phyloP scores from a whole-genome alignment of 2,113 vertebrate genomes.

The Oreochromis niloticus region DNA sequence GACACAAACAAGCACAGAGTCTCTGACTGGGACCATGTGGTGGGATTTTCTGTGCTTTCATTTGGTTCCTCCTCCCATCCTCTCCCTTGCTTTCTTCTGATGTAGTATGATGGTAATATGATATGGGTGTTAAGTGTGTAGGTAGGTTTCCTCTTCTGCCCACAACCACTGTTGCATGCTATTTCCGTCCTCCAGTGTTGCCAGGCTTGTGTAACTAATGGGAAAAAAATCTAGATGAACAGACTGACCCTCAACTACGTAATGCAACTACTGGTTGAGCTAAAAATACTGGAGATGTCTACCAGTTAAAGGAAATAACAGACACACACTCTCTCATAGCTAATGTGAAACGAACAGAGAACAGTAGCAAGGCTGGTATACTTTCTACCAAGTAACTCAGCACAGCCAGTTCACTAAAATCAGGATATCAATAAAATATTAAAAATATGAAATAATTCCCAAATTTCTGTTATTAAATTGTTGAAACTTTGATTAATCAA shows the following conservation, averaged over 20 bases:
- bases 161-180: neutral
- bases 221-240: neutral
- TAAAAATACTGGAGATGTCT: neutral
- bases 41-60: neutral
- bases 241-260: neutral
- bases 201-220: neutral
- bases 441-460: neutral
- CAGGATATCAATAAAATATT: neutral
- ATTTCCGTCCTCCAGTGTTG: neutral
- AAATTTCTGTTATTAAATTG: neutral
- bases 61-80: neutral
- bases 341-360: neutral
- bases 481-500: neutral
- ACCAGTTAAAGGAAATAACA: neutral
- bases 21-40: neutral
- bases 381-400: neutral
- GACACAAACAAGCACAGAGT: neutral
- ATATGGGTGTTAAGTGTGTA: conserved; percentile 13
- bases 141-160: conserved; percentile 33
- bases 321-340: neutral
- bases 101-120: neutral
- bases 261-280: neutral
- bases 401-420: neutral
- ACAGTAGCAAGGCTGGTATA: neutral
- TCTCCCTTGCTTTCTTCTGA: neutral